Percentiles rank a stretch among this genome's conserved stretches.
Conservation (phyloP, 2,888 invertebrate genomes). For the Drosophila helvetica region DNA sequence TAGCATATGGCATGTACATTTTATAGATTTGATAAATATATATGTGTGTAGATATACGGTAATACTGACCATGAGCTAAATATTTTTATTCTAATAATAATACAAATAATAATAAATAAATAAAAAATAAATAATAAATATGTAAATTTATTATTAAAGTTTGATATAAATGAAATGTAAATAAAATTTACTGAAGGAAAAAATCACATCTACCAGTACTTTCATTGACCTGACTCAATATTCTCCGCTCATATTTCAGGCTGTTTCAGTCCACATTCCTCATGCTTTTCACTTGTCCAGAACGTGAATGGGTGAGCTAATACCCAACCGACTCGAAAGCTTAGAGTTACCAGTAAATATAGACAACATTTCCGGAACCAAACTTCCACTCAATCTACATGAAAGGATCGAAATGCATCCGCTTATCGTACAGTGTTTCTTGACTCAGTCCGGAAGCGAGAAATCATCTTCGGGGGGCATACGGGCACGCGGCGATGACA, state of each 20-base stretch:
- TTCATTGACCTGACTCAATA: conserved; percentile 19
- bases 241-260: not conserved
- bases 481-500: conserved; percentile 44
- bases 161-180: too few relatives aligned
- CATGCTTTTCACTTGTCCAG: conserved; percentile 23
- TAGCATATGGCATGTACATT: not conserved
- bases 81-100: too few relatives aligned
- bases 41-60: too few relatives aligned
- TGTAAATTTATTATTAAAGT: too few relatives aligned
- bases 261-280: conserved; percentile 21
- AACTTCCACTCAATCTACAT: conserved; percentile 37
- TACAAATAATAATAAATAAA: too few relatives aligned
- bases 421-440: conserved; percentile 4
- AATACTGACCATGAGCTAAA: too few relatives aligned
- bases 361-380: conserved; percentile 27
- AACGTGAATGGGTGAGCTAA: conserved; percentile 1
- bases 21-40: not conserved
- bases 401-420: conserved; percentile 33
- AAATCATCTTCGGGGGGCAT: conserved; percentile 33
- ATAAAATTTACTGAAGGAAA: too few relatives aligned
- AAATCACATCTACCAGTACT: too few relatives aligned
- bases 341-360: conserved; percentile 15
- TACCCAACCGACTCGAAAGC: conserved; percentile 4
- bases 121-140: too few relatives aligned
- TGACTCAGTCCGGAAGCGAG: conserved; percentile 30